Base-by-base conservation (phyloP, 2,888 invertebrate species). In the Aporophyla nigra region DNA sequence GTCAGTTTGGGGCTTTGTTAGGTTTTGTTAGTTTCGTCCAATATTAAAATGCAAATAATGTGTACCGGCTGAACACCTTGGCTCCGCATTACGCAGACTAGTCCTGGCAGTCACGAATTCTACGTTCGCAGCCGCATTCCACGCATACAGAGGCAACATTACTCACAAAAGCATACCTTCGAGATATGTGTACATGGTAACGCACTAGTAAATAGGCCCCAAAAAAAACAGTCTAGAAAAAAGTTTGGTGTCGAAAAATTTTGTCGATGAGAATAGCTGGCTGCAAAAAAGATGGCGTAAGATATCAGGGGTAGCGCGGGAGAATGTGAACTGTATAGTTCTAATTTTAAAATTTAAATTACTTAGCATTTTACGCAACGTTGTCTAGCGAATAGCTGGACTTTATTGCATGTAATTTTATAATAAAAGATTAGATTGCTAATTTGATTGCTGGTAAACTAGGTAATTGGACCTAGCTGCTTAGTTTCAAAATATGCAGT, bases 101-200 rank as follows among this genome's bases (percentile, higher is more conserved):
- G 91, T 90, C 89, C 88, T 82, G 82, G 82, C 79, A 89, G 89
- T 91, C 91, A 91, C 91, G 91, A 90, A 87, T 87, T 87, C 82
- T 78, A 86, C 84, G 80, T 79, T 87, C 84, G 85, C 89, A 90
- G 88, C 92, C 93, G 92, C 93, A 93, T 93, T 93, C 93, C 91
- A 67, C 70, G 71, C 77, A 76, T 73, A 82, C 83, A 88, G 43
- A 63, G 61, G 62, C 78, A 85, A 74, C 65, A 67, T 67, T 72
- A 80, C 79, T 67, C 76, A 88, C 76, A 81, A 79, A 75, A 74
- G 69, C 74, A 69, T 75, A 67, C 33, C 67, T 40, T 5, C 1
- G 16, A 80, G 24, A 21, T 68, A 65, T 53, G 53, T 62, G 1
- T 49, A 71, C n/a, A 27, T n/a, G 12, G 43, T 46, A 10, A 46